Base-by-base conservation (phyloP, 1,140 invertebrate species). In the Colletes gigas region DNA sequence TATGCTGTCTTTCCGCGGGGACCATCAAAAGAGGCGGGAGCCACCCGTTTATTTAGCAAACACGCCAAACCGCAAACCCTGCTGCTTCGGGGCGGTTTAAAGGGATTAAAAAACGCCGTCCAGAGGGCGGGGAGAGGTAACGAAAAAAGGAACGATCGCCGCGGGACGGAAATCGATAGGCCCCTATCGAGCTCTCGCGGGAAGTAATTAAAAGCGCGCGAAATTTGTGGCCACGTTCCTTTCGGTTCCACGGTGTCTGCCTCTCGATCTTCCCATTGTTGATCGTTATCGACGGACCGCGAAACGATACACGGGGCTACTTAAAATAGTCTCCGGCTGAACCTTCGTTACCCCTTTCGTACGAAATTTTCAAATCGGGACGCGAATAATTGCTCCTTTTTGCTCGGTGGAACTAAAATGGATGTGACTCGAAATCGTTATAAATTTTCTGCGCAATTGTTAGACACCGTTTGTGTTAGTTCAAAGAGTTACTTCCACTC, bases 31-130 rank as follows among this genome's bases (percentile, higher is more conserved):
- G 82, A 84, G 70, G 81, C 71, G 86, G 77, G 72, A 66, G 59
- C 78, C 76, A 76, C 83, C 81, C 77, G 83, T 88, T 88, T 88
- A 87, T 88, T 88, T 83, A 78, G 83, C 86, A 86, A 88, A 87
- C 81, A 88, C 85, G 85, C 63, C 71, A 87, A 84, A 88, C 85
- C 83, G 82, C 84, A 84, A 86, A 86, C 78, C 75, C 82, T 78
- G 86, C 86, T 82, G 84, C 82, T 82, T 86, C 82, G 71, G 50
- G 67, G 19, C 74, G 76, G 55, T 87, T 81, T 83, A 86, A 86
- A 72, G 70, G 71, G 84, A 80, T 86, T 52, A 65, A 82, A 82
- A 83, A 75, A 85, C 59, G 80, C 30, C 44, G 14, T 30, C 30
- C 30, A 59, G 62, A 19, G 54, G 63, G 50, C n/a, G 50, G n/a